Percentiles rank a stretch among this genome's conserved stretches.
Evolutionary conservation across 2,113 vertebrate genomes (phyloP).

Genomic region (Caranx ignobilis): DNA sequence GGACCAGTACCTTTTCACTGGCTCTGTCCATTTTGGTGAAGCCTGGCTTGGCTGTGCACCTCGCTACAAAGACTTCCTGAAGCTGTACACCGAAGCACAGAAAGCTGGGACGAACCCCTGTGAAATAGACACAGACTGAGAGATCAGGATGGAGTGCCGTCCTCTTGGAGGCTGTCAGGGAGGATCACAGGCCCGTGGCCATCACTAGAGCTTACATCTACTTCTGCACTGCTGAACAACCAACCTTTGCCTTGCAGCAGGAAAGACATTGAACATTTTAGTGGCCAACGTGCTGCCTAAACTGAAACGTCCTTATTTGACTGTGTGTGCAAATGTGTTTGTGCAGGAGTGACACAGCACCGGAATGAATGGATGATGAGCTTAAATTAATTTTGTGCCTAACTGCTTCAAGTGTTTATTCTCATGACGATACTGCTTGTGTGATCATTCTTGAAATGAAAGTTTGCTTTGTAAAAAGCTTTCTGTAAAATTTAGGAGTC

Average conservation of each 20-base stretch:
- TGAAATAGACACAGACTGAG: conserved; percentile 86
- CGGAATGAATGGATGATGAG: conserved; percentile 29
- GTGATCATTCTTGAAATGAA: conserved; percentile 66
- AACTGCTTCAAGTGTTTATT: conserved; percentile 30
- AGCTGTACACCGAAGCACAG: conserved; percentile 88
- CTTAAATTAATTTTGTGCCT: conserved; percentile 47
- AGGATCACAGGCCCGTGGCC: too few species aligned
- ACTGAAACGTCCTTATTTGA: conserved; percentile 22
- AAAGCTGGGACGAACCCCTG: conserved; percentile 90
- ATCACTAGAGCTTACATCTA: not conserved
- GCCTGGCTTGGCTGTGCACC: conserved; percentile 92
- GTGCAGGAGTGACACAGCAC: not conserved
- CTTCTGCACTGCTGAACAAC: not conserved
- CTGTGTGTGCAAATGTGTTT: conserved; percentile 21
- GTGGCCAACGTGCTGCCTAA: not conserved
- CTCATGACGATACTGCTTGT: conserved; percentile 47
- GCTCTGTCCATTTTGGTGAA: conserved; percentile 93
- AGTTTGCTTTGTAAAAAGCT: conserved; percentile 90
- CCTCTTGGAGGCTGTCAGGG: not conserved
- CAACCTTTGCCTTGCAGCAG: conserved; percentile 37
- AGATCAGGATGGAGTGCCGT: not conserved
- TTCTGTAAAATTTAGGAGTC: conserved; percentile 82
- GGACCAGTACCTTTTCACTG: conserved; percentile 92
- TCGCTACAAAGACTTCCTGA: conserved; percentile 91
- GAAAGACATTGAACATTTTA: conserved; percentile 23